Evolutionary conservation across 2,888 invertebrate genomes (phyloP).

Genomic region (Aquatica leii): DNA sequence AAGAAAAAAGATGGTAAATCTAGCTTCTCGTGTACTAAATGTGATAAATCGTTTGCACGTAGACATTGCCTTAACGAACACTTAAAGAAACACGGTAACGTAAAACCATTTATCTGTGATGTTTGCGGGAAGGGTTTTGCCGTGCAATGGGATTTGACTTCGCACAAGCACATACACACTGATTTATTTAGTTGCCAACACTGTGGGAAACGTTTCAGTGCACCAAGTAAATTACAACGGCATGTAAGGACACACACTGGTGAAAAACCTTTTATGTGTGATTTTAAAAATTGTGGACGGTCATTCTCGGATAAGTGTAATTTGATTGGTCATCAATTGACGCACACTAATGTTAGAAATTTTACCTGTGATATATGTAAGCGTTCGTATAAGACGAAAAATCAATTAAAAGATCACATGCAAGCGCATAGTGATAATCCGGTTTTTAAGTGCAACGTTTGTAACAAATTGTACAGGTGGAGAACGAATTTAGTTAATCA

Average conservation of each 20-base stretch:
- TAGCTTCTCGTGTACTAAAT: conserved; percentile 53
- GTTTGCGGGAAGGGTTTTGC: conserved; percentile 56
- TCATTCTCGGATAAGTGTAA: conserved; percentile 59
- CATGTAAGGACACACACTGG: conserved; percentile 58
- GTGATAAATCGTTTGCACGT: conserved; percentile 54
- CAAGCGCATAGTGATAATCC: conserved; percentile 49
- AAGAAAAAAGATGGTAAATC: neutral
- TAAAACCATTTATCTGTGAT: conserved; percentile 55
- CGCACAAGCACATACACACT: conserved; percentile 56
- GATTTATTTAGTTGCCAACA: conserved; percentile 54
- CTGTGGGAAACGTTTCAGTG: conserved; percentile 56
- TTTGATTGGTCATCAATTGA: conserved; percentile 54
- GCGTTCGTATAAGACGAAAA: conserved; percentile 53
- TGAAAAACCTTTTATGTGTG: conserved; percentile 55
- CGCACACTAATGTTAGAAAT: conserved; percentile 52
- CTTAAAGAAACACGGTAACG: conserved; percentile 54
- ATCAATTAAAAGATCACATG: conserved; percentile 53
- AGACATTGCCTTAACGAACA: conserved; percentile 56
- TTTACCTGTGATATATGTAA: conserved; percentile 52
- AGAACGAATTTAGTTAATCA: conserved; percentile 54
- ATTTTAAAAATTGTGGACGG: conserved; percentile 51
- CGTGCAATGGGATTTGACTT: conserved; percentile 54
- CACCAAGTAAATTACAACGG: conserved; percentile 56
- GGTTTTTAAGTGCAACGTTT: conserved; percentile 51
- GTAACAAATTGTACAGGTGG: conserved; percentile 55